These are phyloP conservation scores for Dolichallabes microphthalmus DNA, from an alignment of 2,113 vertebrate species.

Conservation along the genomic window DNA sequence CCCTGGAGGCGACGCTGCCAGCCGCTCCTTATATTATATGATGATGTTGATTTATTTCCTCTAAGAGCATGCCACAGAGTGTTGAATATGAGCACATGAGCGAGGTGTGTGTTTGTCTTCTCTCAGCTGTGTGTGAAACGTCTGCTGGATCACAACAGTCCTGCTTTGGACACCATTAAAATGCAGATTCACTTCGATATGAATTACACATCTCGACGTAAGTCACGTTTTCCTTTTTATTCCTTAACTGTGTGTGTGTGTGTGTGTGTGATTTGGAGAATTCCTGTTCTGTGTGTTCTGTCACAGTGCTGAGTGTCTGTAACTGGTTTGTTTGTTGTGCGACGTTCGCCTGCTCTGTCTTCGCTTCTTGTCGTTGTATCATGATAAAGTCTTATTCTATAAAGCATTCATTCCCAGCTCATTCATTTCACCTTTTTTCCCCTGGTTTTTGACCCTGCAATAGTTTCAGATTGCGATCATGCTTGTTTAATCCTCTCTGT, in stretches of 20 bases:
- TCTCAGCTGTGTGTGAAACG: conserved; percentile 81
- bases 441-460: no score
- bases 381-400: neutral
- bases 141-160: conserved; percentile 78
- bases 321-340: neutral
- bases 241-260: neutral
- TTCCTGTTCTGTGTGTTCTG: no score
- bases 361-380: neutral
- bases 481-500: no score
- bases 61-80: neutral
- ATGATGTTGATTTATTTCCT: neutral
- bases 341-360: neutral
- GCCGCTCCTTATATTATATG: no score
- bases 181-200: conserved; percentile 93
- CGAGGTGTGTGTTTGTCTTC: neutral
- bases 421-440: neutral
- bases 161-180: conserved; percentile 88
- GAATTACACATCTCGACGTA: conserved; percentile 86
- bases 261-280: neutral
- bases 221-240: conserved; percentile 46
- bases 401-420: neutral
- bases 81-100: neutral
- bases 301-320: no score
- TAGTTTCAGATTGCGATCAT: no score
- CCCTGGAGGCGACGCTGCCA: no score